Conservation (phyloP, 1,140 invertebrate species). For the Dermatophagoides farinae region DNA sequence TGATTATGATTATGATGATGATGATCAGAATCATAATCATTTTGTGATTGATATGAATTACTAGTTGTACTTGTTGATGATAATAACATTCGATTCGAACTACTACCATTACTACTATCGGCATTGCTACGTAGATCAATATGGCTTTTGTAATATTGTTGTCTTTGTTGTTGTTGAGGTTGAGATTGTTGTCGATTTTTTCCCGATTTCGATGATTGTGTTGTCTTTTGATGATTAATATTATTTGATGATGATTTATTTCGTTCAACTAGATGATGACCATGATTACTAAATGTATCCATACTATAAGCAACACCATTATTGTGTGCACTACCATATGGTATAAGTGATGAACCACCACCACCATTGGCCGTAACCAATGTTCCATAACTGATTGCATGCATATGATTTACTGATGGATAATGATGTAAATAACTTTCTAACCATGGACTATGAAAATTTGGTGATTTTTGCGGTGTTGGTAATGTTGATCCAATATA, state of each 20-base stretch:
- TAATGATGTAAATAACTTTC: neutral
- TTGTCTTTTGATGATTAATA: neutral
- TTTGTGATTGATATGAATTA: slow-evolving; percentile 4
- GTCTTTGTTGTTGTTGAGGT: neutral
- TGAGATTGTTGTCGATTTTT: neutral
- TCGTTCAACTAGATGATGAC: neutral
- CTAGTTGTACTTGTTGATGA: neutral
- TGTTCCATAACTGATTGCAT: neutral
- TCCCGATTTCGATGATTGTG: neutral
- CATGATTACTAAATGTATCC: neutral
- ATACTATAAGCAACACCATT: neutral
- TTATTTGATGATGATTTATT: neutral
- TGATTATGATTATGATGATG: neutral
- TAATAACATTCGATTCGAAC: neutral
- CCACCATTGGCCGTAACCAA: neutral
- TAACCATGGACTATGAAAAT: neutral
- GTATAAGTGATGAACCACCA: neutral
- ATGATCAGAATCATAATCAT: slow-evolving; percentile 5
- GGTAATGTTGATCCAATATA: slow-evolving; percentile 5
- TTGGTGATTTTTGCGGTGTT: neutral
- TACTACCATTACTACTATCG: neutral
- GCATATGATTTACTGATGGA: neutral
- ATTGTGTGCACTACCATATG: neutral
- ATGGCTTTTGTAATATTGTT: neutral
- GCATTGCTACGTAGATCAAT: neutral